Evolutionary conservation across 2,797 vertebrate genomes (phyloP), one percentile per base, ranked within the genome.

Genomic region (Margarornis squamiger): DNA sequence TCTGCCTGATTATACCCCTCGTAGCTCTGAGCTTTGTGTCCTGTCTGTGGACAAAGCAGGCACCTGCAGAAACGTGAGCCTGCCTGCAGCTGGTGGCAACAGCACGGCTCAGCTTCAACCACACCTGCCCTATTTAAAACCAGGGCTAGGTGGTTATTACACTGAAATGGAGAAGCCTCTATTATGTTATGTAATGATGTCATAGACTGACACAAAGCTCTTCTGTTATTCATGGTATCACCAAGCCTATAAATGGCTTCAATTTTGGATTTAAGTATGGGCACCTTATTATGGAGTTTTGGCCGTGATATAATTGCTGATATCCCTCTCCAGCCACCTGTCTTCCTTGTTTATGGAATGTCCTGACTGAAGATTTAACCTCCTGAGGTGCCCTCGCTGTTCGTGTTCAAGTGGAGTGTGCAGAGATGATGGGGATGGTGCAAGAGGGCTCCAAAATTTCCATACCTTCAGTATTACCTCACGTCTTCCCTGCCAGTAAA

Each of bases 41-140:
- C 36, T 9, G 46, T 45, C 30, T 65, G 17, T 0, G 3, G 62
- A 68, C 67, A 78, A 51, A 75, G 75, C 3, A 2, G 76, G 38
- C 90, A 96, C 88, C 86, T 95, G 94, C 87, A 88, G 96, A 75
- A 86, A 32, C 1, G 0, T 36, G 82, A 93, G 75, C 67, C 65
- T 76, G 86, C 51, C 72, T 62, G 80, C 73, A 36, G 18, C 55
- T 66, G 61, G 49, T 38, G 78, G 45, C 74, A 85, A 52, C 65
- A 77, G 23, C 36, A 30, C 5, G 0, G 86, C 59, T 81, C 86
- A 5, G 24, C 45, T 32, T 9, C 73, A 92, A 46, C 72, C 89
- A 68, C 91, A 83, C 68, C 91, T 95, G 91, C 57, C 46, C 85
- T 8, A 17, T 9, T 75, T 3, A 12, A 83, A 87, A 24, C 26